Conservation (phyloP, 2,797 vertebrate genomes). For the Furcifer pardalis region DNA sequence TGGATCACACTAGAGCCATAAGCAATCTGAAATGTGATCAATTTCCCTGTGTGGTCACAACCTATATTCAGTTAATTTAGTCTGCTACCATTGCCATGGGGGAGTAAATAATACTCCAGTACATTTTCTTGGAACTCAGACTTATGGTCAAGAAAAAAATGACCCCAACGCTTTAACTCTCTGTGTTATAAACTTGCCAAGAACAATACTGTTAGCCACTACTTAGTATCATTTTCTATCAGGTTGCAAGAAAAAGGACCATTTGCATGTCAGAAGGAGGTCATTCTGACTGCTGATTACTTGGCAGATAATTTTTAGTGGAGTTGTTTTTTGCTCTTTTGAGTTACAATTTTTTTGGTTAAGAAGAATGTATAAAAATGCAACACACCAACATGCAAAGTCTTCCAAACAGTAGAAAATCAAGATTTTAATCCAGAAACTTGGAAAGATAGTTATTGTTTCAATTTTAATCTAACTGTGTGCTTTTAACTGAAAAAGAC, state of each 20-base stretch:
- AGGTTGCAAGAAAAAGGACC: conserved; percentile 56
- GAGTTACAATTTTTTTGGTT: background rate
- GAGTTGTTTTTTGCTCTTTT: background rate
- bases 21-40: too few relatives aligned
- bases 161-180: conserved; percentile 34
- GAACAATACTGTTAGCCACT: conserved; percentile 39
- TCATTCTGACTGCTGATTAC: conserved; percentile 38
- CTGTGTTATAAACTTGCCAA: conserved; percentile 25
- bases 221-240: conserved; percentile 59
- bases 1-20: too few relatives aligned
- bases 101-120: conserved; percentile 10
- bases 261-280: conserved; percentile 59
- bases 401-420: background rate
- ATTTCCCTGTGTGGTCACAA: too few relatives aligned
- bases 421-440: background rate
- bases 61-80: background rate
- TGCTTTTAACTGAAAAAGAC: background rate
- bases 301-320: conserved; percentile 38
- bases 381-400: background rate
- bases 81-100: background rate
- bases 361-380: background rate
- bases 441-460: background rate
- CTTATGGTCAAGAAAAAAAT: conserved; percentile 42
- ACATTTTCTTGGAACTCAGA: conserved; percentile 36
- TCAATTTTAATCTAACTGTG: background rate